Evolutionary conservation across 2,797 vertebrate species (phyloP), one percentile per base, ranked within the genome.

Genomic region (Aulostomus chinensis): DNA sequence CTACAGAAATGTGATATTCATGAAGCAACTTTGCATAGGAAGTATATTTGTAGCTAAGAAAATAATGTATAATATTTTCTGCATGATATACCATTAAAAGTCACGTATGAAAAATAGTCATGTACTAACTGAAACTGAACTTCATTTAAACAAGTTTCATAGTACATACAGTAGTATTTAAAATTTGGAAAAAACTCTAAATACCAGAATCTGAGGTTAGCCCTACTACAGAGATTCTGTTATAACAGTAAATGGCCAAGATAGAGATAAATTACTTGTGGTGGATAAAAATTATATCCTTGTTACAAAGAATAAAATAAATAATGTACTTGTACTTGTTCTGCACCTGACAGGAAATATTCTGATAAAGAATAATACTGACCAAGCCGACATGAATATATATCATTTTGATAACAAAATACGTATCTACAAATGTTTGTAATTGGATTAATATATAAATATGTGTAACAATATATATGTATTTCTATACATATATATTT

Each of bases 381-480:
- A 80, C 68, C 67, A 68, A 78, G 68, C 68, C 53, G 53, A 79
- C 61, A 76, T 77, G 71, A 82, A 84, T 78, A 83, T 64, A 81
- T 76, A 47, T 80, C 9, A 50, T 83, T 81, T 68, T 30, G 36
- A 70, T 73, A 83, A 85, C 80, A 87, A 88, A 92, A 92, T 90
- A 78, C 80, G 61, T 88, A 76, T 91, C 89, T 92, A 86, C 87
- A 90, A 85, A 88, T 84, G 83, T 83, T 56, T 88, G 77, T 77
- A 79, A 75, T 70, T 80, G 12, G 67, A 75, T 73, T 83, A 61
- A 86, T 86, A 80, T 89, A 87, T 85, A 85, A 83, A 88, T 86
- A 85, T 88, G 78, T 86, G 51, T 86, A 86, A 76, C 68, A 84
- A 89, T 89, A 87, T 88, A 86, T 85, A 83, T 83, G 61, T 87